phyloP scores from a whole-genome alignment of 1,140 invertebrate species.

The Leptinotarsa undecemlineata region DNA sequence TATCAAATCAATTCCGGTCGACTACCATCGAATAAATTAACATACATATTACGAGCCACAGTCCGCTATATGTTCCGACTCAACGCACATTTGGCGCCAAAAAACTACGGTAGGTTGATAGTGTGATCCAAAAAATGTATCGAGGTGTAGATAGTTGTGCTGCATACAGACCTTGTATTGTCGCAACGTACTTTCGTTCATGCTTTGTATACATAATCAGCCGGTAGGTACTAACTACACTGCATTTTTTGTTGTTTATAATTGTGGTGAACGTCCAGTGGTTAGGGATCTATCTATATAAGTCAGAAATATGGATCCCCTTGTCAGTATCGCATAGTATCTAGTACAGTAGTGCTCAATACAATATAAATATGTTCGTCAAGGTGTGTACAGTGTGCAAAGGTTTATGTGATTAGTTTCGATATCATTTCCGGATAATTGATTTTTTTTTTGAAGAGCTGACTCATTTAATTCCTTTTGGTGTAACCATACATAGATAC shows the following conservation, averaged over 20 bases:
- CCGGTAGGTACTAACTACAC: conserved; percentile 19
- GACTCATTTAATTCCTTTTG: too few relatives aligned
- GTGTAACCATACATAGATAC: too few relatives aligned
- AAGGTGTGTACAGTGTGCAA: conserved; percentile 23
- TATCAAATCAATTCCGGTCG: background rate
- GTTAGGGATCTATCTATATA: conserved; percentile 26
- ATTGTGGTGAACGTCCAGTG: conserved; percentile 28
- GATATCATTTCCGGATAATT: too few relatives aligned
- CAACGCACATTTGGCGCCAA: conserved; percentile 24
- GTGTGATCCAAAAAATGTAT: conserved; percentile 9
- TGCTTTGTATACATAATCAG: conserved; percentile 25
- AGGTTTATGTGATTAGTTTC: background rate
- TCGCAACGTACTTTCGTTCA: conserved; percentile 27
- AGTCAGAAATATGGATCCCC: conserved; percentile 17
- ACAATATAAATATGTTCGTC: conserved; percentile 16
- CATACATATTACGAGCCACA: conserved; percentile 4
- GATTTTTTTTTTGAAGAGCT: too few relatives aligned
- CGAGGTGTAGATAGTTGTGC: conserved; percentile 8
- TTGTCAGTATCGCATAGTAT: conserved; percentile 24
- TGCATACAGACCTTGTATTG: conserved; percentile 27
- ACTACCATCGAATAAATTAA: background rate
- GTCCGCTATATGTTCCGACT: conserved; percentile 14
- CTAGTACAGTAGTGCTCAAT: conserved; percentile 13
- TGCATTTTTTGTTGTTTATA: conserved; percentile 24
- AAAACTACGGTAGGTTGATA: conserved; percentile 11